phyloP scores from a whole-genome alignment of 1,140 invertebrate species.

The Triops longicaudatus region DNA sequence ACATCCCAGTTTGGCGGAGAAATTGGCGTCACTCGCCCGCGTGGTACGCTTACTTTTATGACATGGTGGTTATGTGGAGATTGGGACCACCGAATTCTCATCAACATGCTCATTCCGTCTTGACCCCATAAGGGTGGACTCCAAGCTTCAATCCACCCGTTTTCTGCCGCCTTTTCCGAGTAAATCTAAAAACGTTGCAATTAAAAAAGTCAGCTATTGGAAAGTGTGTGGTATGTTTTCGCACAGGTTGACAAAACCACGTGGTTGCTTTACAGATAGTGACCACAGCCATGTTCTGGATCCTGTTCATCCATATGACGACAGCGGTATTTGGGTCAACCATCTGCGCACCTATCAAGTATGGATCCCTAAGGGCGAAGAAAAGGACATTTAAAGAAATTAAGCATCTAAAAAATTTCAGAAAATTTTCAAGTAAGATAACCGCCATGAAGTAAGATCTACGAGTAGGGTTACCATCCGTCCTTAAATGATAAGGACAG shows the following conservation, averaged over 20 bases:
- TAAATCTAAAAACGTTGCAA: conserved; percentile 31
- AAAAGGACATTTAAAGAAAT: neutral
- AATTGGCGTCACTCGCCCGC: neutral
- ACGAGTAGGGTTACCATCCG: too few relatives aligned
- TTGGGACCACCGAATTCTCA: neutral
- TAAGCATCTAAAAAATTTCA: too few relatives aligned
- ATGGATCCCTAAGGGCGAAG: conserved; percentile 42
- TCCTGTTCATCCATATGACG: conserved; percentile 56
- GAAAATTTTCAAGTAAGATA: too few relatives aligned
- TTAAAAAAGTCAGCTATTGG: conserved; percentile 23
- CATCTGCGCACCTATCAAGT: conserved; percentile 59
- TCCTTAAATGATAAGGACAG: too few relatives aligned
- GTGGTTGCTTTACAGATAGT: conserved; percentile 48
- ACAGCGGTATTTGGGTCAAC: conserved; percentile 50
- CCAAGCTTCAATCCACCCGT: conserved; percentile 30
- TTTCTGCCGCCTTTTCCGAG: conserved; percentile 28
- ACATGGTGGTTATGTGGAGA: neutral
- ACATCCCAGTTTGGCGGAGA: conserved; percentile 56
- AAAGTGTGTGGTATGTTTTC: neutral
- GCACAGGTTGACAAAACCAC: conserved; percentile 31
- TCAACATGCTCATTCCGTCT: neutral
- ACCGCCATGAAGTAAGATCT: too few relatives aligned
- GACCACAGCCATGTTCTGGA: conserved; percentile 58
- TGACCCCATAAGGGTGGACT: neutral
- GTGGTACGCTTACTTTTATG: neutral